Evolutionary conservation across 2,797 vertebrate genomes (phyloP), one percentile per base, ranked within the genome.

Genomic region (Synaphobranchus kaupii): DNA sequence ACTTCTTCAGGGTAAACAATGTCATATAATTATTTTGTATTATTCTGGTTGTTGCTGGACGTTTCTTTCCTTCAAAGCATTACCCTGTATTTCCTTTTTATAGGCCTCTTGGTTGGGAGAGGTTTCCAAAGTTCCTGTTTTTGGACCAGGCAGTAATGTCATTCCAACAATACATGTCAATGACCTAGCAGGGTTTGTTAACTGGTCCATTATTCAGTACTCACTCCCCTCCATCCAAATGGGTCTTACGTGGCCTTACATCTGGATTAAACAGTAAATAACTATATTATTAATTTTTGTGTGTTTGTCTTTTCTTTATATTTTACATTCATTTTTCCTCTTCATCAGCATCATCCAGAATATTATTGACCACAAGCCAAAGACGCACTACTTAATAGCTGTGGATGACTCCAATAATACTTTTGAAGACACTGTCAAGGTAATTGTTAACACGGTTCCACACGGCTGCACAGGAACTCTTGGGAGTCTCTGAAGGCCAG

Each of bases 1-100:
- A 91, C 84, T 97, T 98, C 91, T 99, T 99, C 90, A 99, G 98
- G 97, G 98, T 99, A 91, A 25, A 50, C 7, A n/a, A 81, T 22
- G 15, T 56, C 10, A 60, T 22, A 60, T 60, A 4, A 60, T 60
- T 60, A 56, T 10, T 56, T 56, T 7, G 15, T 56, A 17, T 48
- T 0, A 28, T 80, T 54, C 86, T 86, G 54, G 58, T 34, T 54
- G n/a, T 8, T 9, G 17, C 39, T 60, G 13, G 34, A 52, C 48
- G 44, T 28, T 86, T 34, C 52, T 7, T 85, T 89, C 10, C 31
- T 90, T 28, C 90, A 68, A 91, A 92, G 73, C 93, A 48, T 52
- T 84, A 6, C 66, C 86, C 84, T 28, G 28, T 84, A 2, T 39
- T 28, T 31, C n/a, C 39, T 31, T 78, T 52, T 85, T 81, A 28